A percentile compares a stretch with the other conserved stretches of the same genome.
These are phyloP conservation scores for Caenorhabditis uteleia DNA, from an alignment of 2,888 invertebrate species.

Conservation along the genomic window DNA sequence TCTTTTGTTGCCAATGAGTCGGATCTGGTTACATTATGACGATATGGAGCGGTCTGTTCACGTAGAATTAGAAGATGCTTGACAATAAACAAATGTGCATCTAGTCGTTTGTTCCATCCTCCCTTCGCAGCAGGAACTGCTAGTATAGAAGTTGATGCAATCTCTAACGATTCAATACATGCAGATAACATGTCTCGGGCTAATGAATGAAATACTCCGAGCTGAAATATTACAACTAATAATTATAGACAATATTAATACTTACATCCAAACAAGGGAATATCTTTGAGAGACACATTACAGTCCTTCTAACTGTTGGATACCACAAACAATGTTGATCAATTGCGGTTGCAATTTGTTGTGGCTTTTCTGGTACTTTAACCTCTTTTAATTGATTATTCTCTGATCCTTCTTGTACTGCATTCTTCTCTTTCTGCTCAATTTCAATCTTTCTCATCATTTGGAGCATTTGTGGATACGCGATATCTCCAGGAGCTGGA, in stretches of 20 bases:
- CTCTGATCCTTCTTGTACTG: background rate
- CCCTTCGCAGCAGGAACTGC: slow-evolving; percentile 23
- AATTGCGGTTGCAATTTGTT: slow-evolving; percentile 79
- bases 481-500: slow-evolving; percentile 91
- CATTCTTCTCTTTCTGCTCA: slow-evolving; percentile 37
- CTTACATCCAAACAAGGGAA: slow-evolving; percentile 83
- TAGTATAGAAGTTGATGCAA: slow-evolving; percentile 82
- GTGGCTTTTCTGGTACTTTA: slow-evolving; percentile 69
- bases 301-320: slow-evolving; percentile 90
- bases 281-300: slow-evolving; percentile 90
- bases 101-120: slow-evolving; percentile 74
- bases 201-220: slow-evolving; percentile 91
- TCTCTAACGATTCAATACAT: slow-evolving; percentile 87
- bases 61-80: slow-evolving; percentile 94
- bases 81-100: slow-evolving; percentile 94
- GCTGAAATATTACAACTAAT: slow-evolving; percentile 72
- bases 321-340: slow-evolving; percentile 99
- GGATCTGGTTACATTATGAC: slow-evolving; percentile 57
- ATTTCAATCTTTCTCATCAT: slow-evolving; percentile 83
- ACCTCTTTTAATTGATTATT: background rate
- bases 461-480: slow-evolving; percentile 93
- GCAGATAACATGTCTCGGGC: slow-evolving; percentile 92
- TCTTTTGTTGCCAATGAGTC: slow-evolving; percentile 84
- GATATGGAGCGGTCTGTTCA: slow-evolving; percentile 89
- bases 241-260: slow-evolving; percentile 1